These are phyloP conservation scores for Lepetodrilus schrolli DNA, from an alignment of 2,888 invertebrate species.

Conservation along the genomic window DNA sequence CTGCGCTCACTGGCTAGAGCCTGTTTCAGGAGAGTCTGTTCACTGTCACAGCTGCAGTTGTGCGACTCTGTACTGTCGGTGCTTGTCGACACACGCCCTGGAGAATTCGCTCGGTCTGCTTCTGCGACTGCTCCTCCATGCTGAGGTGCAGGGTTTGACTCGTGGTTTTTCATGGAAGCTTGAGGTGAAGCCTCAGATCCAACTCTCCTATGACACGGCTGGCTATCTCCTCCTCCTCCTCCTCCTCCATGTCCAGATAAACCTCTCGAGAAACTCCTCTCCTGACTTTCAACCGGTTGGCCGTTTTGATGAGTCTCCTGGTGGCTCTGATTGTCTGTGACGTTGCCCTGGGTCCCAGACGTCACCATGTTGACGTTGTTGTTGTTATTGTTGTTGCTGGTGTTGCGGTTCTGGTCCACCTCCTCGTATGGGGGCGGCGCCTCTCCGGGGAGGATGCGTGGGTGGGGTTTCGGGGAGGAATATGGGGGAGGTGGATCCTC, in stretches of 20 bases:
- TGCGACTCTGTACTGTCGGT: slow-evolving; percentile 20
- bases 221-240: background rate
- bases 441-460: slow-evolving; percentile 58
- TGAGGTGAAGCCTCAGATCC: background rate
- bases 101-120: background rate
- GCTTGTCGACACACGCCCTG: background rate
- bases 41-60: slow-evolving; percentile 29
- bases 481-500: slow-evolving; percentile 74
- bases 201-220: background rate
- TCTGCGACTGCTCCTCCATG: background rate
- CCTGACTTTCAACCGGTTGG: background rate
- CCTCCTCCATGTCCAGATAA: background rate
- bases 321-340: background rate
- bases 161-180: background rate
- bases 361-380: slow-evolving; percentile 7
- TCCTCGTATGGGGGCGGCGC: slow-evolving; percentile 71
- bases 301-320: background rate
- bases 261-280: background rate
- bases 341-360: background rate
- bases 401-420: slow-evolving; percentile 41
- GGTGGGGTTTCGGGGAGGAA: slow-evolving; percentile 70
- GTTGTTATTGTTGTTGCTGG: slow-evolving; percentile 45
- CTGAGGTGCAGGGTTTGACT: too few relatives aligned
- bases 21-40: slow-evolving; percentile 30
- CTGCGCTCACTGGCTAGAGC: background rate